Evolutionary conservation across 2,888 invertebrate species (phyloP).

Genomic region (Cataglyphis rosenhaueri): DNA sequence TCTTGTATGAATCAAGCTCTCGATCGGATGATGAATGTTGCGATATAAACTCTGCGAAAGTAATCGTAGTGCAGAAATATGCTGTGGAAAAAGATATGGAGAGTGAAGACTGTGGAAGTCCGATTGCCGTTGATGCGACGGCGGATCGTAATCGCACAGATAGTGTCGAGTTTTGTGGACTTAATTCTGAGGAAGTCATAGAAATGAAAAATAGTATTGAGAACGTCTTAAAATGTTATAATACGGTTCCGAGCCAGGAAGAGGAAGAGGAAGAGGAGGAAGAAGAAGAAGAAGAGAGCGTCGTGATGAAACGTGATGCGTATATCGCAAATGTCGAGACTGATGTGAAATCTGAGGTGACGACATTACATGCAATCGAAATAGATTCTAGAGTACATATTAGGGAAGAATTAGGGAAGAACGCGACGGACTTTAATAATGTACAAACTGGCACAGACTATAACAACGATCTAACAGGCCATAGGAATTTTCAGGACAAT

Average conservation of each 20-base stretch:
- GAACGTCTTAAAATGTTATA: constrained; percentile 46
- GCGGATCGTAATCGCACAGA: constrained; percentile 53
- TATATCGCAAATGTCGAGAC: constrained; percentile 58
- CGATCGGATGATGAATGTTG: constrained; percentile 61
- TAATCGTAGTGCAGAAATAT: constrained; percentile 65
- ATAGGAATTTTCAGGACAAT: constrained; percentile 71
- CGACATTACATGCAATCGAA: constrained; percentile 41
- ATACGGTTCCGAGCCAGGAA: constrained; percentile 56
- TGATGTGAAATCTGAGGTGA: constrained; percentile 23
- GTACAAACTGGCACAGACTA: constrained; percentile 27
- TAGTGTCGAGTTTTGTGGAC: constrained; percentile 63
- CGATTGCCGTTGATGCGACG: constrained; percentile 42
- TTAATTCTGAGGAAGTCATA: constrained; percentile 57
- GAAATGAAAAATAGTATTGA: constrained; percentile 21
- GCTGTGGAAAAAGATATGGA: constrained; percentile 62
- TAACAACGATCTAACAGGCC: constrained; percentile 23
- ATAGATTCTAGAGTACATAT: constrained; percentile 28
- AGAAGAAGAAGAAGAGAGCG: background rate
- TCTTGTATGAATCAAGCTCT: constrained; percentile 37
- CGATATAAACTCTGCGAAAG: constrained; percentile 40
- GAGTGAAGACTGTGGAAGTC: constrained; percentile 51
- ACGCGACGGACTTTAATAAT: background rate
- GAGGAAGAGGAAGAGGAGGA: background rate
- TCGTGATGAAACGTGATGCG: constrained; percentile 51
- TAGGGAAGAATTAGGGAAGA: constrained; percentile 15